Evolutionary conservation across 2,888 invertebrate genomes (phyloP).

Genomic region (Cryptosula pallasiana): DNA sequence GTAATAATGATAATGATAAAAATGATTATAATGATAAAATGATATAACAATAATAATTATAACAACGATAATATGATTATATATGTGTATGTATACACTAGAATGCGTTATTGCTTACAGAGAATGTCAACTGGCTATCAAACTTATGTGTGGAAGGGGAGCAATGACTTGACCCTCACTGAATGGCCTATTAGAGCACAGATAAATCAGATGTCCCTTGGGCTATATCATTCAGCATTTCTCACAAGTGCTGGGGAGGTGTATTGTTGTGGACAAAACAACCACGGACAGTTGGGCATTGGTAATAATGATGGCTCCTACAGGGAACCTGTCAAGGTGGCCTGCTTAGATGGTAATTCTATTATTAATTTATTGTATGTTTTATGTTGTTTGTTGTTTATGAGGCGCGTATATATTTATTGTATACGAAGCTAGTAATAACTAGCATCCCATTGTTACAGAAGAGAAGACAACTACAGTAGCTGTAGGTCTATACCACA

Average conservation of each 20-base stretch:
- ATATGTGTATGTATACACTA: too few species aligned
- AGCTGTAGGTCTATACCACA: slow-evolving; percentile 16
- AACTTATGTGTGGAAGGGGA: slow-evolving; percentile 16
- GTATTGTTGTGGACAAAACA: slow-evolving; percentile 43
- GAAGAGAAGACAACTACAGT: neutral
- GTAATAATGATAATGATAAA: too few species aligned
- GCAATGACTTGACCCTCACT: slow-evolving; percentile 14
- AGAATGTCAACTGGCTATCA: neutral
- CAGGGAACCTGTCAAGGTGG: slow-evolving; percentile 36
- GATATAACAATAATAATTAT: too few species aligned
- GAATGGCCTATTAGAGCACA: slow-evolving; percentile 4
- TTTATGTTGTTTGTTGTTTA: too few species aligned
- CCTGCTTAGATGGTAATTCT: neutral
- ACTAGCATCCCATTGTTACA: neutral
- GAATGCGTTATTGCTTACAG: neutral
- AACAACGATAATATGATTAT: too few species aligned
- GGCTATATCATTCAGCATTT: slow-evolving; percentile 41
- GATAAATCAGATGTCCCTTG: slow-evolving; percentile 28
- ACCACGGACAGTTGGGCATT: slow-evolving; percentile 45
- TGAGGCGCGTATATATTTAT: too few species aligned
- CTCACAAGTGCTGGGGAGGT: slow-evolving; percentile 40
- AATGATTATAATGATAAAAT: too few species aligned
- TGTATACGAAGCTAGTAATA: too few species aligned
- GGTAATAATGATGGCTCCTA: slow-evolving; percentile 32
- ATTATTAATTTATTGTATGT: too few species aligned